These are phyloP conservation scores for Argyrosomus regius DNA, from an alignment of 2,797 vertebrate species.

Conservation along the genomic window DNA sequence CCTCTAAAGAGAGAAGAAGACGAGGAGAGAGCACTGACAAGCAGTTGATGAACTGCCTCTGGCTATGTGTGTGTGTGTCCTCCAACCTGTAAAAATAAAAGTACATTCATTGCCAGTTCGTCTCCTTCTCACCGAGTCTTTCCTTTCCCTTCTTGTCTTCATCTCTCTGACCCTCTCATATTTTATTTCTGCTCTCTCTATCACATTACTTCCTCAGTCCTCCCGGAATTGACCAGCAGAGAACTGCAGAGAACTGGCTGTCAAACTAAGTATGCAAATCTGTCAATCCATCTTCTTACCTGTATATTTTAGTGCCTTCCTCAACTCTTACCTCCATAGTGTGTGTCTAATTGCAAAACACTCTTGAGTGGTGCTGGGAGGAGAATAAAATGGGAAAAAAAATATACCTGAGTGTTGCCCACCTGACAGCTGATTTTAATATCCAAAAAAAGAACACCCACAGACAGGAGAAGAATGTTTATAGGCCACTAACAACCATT, in stretches of 20 bases:
- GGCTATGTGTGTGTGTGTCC: conserved; percentile 63
- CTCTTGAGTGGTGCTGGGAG: conserved; percentile 31
- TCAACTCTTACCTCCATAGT: conserved; percentile 28
- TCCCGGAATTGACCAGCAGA: conserved; percentile 37
- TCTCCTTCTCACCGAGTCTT: conserved; percentile 41
- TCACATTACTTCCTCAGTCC: conserved; percentile 20
- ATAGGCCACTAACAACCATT: not conserved
- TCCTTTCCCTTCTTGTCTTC: conserved; percentile 39
- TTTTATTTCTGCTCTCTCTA: conserved; percentile 37
- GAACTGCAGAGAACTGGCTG: conserved; percentile 62
- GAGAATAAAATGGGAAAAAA: conserved; percentile 34
- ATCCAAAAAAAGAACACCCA: conserved; percentile 34
- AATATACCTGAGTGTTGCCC: conserved; percentile 29
- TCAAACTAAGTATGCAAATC: conserved; percentile 65
- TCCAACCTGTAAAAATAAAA: conserved; percentile 74
- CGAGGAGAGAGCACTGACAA: conserved; percentile 56
- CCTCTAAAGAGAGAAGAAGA: conserved; percentile 45
- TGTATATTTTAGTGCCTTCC: conserved; percentile 35
- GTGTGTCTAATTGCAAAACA: conserved; percentile 58
- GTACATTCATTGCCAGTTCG: conserved; percentile 54
- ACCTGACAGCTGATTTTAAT: conserved; percentile 65
- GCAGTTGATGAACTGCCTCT: conserved; percentile 75
- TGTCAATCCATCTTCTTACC: conserved; percentile 66
- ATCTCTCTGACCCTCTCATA: conserved; percentile 45
- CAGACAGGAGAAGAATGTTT: conserved; percentile 34